Evolutionary conservation across 2,113 vertebrate genomes (phyloP).

Genomic region (Thamnophis sirtalis): DNA sequence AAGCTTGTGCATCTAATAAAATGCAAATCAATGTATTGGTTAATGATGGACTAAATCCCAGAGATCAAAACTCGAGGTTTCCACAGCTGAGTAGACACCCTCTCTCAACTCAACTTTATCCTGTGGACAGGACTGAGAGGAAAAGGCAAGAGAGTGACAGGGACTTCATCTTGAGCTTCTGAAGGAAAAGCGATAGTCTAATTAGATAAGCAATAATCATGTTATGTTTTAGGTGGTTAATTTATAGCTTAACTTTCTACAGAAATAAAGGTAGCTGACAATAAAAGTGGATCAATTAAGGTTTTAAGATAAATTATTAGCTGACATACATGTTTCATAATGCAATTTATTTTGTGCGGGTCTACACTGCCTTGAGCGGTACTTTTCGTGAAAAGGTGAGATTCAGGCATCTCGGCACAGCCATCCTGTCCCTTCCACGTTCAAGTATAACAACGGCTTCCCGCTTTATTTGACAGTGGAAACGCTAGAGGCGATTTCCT

Average conservation of each 20-base stretch:
- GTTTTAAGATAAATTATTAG: background rate
- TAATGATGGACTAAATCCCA: background rate
- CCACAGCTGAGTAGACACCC: background rate
- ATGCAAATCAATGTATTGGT: background rate
- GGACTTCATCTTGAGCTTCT: background rate
- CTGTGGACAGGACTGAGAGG: background rate
- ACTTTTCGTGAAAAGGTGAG: background rate
- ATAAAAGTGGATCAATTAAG: background rate
- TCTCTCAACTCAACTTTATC: background rate
- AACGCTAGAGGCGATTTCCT: background rate
- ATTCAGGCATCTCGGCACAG: background rate
- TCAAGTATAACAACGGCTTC: background rate
- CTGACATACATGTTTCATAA: too few relatives aligned
- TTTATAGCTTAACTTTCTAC: background rate
- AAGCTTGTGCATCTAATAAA: background rate
- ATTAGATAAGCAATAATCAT: background rate
- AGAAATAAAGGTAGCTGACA: background rate
- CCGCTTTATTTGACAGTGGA: background rate
- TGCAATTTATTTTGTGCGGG: background rate
- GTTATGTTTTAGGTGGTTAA: background rate
- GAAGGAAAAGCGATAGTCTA: background rate
- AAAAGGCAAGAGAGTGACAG: background rate
- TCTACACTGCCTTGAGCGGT: background rate
- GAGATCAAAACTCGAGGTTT: background rate
- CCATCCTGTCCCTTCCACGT: background rate